phyloP scores from a whole-genome alignment of 37 sponge, comb jelly and placozoan genomes.

The Axinella damicornis region DNA sequence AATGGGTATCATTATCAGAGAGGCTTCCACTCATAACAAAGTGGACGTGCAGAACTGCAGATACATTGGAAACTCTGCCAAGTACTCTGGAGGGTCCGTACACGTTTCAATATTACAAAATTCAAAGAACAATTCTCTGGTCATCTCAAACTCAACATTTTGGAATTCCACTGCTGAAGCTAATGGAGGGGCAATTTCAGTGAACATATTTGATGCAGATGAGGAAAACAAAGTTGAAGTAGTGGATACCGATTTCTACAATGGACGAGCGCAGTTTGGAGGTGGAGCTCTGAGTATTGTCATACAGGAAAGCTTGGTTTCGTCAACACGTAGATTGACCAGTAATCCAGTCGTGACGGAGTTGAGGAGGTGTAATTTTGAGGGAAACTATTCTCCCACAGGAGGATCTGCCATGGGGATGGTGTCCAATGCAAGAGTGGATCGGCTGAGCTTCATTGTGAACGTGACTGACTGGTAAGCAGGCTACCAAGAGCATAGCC shows the following conservation, averaged over 20 bases:
- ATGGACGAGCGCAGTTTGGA: conserved; percentile 46
- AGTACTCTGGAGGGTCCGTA: conserved; percentile 50
- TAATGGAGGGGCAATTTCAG: conserved; percentile 59
- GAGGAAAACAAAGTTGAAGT: conserved; percentile 21
- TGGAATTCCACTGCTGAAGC: conserved; percentile 1
- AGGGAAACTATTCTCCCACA: conserved; percentile 32
- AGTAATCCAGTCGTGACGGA: not conserved
- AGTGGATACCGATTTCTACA: conserved; percentile 15
- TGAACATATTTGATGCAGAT: conserved; percentile 41
- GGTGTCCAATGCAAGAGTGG: conserved; percentile 51
- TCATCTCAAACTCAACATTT: conserved; percentile 25
- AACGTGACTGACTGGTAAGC: conserved; percentile 54
- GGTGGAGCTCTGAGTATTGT: conserved; percentile 34
- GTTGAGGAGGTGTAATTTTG: conserved; percentile 55
- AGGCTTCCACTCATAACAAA: not conserved
- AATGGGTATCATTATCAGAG: conserved; percentile 3
- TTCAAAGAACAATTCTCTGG: conserved; percentile 12
- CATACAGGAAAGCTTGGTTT: not conserved
- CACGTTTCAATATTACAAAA: conserved; percentile 11
- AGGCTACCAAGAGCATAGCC: too few species aligned
- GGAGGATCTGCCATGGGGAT: conserved; percentile 65
- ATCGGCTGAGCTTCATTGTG: conserved; percentile 13
- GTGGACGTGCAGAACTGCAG: conserved; percentile 10
- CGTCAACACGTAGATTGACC: not conserved
- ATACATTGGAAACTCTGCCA: conserved; percentile 44